These are phyloP conservation scores for Onychostoma macrolepis DNA, from an alignment of 2,113 vertebrate species.

Conservation along the genomic window DNA sequence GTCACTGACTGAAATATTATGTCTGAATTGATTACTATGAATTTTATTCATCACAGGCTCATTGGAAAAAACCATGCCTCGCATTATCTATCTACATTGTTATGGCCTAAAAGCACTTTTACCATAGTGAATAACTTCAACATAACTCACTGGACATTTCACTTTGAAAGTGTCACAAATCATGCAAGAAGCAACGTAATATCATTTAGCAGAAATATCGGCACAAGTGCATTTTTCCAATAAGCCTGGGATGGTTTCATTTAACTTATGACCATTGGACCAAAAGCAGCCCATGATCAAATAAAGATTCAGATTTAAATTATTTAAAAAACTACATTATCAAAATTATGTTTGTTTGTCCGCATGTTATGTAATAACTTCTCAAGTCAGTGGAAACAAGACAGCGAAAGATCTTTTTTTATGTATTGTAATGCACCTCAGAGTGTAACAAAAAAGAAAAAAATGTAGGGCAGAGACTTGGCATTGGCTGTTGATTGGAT, in stretches of 20 bases:
- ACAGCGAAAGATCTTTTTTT: neutral
- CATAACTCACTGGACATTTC: too few species aligned
- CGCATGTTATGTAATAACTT: neutral
- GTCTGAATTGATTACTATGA: too few species aligned
- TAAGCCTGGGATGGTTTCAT: neutral
- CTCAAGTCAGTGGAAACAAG: neutral
- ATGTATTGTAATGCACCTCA: neutral
- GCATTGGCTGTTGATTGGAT: neutral
- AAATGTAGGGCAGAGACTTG: neutral
- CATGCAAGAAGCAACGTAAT: neutral
- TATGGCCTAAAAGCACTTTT: neutral
- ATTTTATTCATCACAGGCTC: too few species aligned
- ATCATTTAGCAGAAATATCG: neutral
- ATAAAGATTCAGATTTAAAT: neutral
- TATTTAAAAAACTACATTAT: neutral
- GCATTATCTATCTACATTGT: too few species aligned
- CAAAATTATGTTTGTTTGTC: neutral
- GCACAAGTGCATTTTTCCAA: neutral
- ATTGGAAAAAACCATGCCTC: neutral
- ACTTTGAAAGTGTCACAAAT: neutral
- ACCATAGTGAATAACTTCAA: neutral
- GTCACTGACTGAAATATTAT: neutral
- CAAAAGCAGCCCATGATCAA: neutral
- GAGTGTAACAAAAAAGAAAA: neutral
- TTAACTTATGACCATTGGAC: neutral